Conservation (phyloP, 1,140 invertebrate genomes). For the Kradibia gibbosae region DNA sequence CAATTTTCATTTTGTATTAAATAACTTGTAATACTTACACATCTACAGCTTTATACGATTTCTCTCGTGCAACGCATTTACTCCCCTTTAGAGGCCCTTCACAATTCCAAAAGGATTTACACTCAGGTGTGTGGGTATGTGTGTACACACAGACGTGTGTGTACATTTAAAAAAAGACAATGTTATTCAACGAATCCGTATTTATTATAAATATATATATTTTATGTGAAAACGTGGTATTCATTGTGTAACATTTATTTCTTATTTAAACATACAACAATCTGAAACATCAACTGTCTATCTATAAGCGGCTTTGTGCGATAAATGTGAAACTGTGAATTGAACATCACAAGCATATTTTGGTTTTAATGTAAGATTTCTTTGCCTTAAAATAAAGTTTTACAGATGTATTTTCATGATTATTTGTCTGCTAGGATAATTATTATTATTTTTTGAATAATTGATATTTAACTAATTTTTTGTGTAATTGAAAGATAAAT, state of each 20-base stretch:
- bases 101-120: background rate
- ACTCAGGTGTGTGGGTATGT: background rate
- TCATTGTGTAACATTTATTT: background rate
- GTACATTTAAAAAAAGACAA: background rate
- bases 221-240: background rate
- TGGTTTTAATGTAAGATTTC: background rate
- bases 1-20: background rate
- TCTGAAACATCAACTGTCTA: background rate
- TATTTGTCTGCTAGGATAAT: background rate
- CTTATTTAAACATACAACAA: background rate
- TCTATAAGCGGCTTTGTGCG: background rate
- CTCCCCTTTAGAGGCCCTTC: background rate
- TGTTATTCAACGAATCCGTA: background rate
- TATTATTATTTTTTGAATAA: background rate
- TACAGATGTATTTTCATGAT: background rate
- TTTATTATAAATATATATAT: background rate
- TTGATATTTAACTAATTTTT: background rate
- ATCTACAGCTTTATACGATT: background rate
- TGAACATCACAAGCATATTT: background rate
- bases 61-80: background rate
- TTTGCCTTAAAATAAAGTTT: background rate
- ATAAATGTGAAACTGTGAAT: slow-evolving; percentile 13
- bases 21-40: background rate
- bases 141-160: background rate
- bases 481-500: background rate